Conservation (phyloP, 2,113 vertebrate genomes). For the Pachyramphus minor region DNA sequence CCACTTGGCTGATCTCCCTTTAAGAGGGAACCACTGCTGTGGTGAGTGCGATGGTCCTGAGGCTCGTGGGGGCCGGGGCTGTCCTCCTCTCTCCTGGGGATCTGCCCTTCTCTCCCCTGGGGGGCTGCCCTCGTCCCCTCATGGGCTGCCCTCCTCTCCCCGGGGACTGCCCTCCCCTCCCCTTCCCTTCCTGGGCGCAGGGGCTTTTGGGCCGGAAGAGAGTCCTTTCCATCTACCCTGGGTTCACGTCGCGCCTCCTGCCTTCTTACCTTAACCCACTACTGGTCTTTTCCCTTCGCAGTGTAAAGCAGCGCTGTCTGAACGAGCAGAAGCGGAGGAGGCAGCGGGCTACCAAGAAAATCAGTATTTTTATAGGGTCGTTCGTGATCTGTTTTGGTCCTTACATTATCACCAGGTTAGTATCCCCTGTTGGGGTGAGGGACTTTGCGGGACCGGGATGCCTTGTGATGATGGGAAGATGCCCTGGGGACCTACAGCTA, state of each 20-base stretch:
- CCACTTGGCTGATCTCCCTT: not conserved
- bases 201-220: fast-evolving
- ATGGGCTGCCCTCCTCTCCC: no score
- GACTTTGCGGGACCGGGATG: not conserved
- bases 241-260: not conserved
- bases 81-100: no score
- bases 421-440: not conserved
- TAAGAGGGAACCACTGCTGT: not conserved
- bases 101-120: no score
- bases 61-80: not conserved
- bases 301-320: slow-evolving; percentile 79
- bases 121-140: not conserved
- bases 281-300: slow-evolving; percentile 50
- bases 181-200: no score
- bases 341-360: slow-evolving; percentile 78
- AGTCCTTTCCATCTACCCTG: not conserved
- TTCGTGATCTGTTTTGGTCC: slow-evolving; percentile 82
- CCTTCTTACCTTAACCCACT: not conserved
- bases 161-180: no score
- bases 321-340: slow-evolving; percentile 76
- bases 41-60: not conserved
- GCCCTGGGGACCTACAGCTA: not conserved
- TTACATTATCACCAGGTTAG: slow-evolving; percentile 81
- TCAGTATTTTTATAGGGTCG: slow-evolving; percentile 81
- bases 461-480: not conserved